Base-by-base conservation (phyloP, 2,797 vertebrate genomes). In the Acanthurus lineatus region DNA sequence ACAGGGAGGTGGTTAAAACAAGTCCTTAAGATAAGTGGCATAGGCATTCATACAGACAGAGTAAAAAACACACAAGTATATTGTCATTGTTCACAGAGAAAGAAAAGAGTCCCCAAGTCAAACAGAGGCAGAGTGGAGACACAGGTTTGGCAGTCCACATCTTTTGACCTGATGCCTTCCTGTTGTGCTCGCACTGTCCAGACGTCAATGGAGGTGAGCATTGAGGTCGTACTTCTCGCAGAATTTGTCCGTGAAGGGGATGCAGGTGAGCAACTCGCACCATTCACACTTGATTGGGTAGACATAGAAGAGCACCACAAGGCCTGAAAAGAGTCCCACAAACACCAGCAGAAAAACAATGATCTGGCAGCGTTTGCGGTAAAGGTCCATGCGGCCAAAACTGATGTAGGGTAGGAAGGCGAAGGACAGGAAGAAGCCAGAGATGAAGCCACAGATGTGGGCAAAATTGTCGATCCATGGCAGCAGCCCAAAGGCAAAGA, bases 381-480 rank as follows among this genome's bases (percentile, higher is more conserved):
- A 99, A 88, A 98, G 94, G 95, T 99, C 98, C 69, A 97, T 97
- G 84, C 95, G 97, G 87, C 98, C 98, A 4, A 99, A 99, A 90
- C 98, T 99, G 94, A 99, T 97, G 94, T 99, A 99, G 58, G 98
- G 98, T 83, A 99, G 93, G 96, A 99, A 99, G 93, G 97, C 96
- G 62, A 99, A 99, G 69, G 98, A 99, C 67, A 99, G 95, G 94
- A 99, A 99, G 93, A 99, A 97, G 88, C 98, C 98, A 0, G 97
- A 98, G 93, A 98, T 86, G 88, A 99, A 99, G 91, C 98, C 98
- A 0, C 95, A 97, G 86, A 99, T 96, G 94, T 99, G 98, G 84
- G 98, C 98, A 0, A 99, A 99, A 86, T 99, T 99, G 95, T 99
- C 98, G 1, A 99, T 98, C 98, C 98, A 99, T 74, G 98, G 98